These are phyloP conservation scores for Cerceris rybyensis DNA, from an alignment of 2,888 invertebrate species.

Conservation along the genomic window DNA sequence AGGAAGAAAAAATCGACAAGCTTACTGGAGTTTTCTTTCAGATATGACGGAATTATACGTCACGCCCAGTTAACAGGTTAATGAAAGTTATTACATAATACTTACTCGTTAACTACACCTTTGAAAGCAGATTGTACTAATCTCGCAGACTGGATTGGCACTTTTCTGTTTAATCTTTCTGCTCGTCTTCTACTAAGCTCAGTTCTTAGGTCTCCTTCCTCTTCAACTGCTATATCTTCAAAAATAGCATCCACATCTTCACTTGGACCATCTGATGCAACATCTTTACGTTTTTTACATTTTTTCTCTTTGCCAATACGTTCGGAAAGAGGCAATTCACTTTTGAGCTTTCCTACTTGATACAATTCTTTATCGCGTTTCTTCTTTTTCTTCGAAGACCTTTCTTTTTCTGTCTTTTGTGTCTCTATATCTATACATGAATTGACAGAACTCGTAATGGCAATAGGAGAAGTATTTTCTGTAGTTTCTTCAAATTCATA, in stretches of 20 bases:
- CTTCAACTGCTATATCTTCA: slow-evolving; percentile 73
- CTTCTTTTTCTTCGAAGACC: slow-evolving; percentile 78
- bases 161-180: slow-evolving; percentile 81
- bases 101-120: slow-evolving; percentile 83
- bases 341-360: slow-evolving; percentile 80
- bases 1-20: too few species aligned
- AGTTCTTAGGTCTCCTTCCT: slow-evolving; percentile 82
- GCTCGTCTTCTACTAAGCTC: slow-evolving; percentile 84
- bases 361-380: slow-evolving; percentile 82
- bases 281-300: slow-evolving; percentile 72
- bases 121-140: slow-evolving; percentile 83
- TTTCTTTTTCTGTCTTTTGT: slow-evolving; percentile 75
- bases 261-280: slow-evolving; percentile 58
- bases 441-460: slow-evolving; percentile 55
- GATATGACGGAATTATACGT: too few species aligned
- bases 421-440: slow-evolving; percentile 65
- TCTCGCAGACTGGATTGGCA: slow-evolving; percentile 81
- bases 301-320: slow-evolving; percentile 77
- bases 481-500: slow-evolving; percentile 61
- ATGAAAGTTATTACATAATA: slow-evolving; percentile 38
- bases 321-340: slow-evolving; percentile 74
- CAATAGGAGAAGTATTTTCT: slow-evolving; percentile 61
- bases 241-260: slow-evolving; percentile 63
- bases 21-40: too few species aligned
- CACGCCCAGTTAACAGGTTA: too few species aligned